Conservation (phyloP, 2,888 invertebrate genomes). For the Dastarcus helophoroides region DNA sequence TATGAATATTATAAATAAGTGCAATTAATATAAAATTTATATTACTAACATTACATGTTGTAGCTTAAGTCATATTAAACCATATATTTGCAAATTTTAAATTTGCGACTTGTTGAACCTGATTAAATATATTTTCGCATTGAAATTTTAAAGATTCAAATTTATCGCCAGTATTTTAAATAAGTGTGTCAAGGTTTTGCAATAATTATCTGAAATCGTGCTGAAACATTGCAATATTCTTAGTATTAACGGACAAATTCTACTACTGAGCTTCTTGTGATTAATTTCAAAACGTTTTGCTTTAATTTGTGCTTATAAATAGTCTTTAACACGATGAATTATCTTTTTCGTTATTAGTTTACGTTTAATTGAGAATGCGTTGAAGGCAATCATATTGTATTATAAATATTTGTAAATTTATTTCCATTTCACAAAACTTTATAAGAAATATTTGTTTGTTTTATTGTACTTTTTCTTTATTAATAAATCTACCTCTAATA, state of each 20-base stretch:
- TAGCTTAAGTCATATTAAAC: slow-evolving; percentile 22
- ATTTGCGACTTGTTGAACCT: slow-evolving; percentile 20
- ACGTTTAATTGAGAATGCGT: slow-evolving; percentile 12
- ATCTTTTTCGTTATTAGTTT: slow-evolving; percentile 11
- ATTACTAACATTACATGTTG: slow-evolving; percentile 30
- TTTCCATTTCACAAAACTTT: slow-evolving; percentile 28
- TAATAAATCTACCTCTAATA: slow-evolving; percentile 42
- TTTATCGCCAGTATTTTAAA: too few species aligned
- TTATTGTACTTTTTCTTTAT: slow-evolving; percentile 37
- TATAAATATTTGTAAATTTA: slow-evolving; percentile 16
- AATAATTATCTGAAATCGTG: too few species aligned
- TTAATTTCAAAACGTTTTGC: slow-evolving; percentile 8
- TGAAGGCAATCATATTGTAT: slow-evolving; percentile 20
- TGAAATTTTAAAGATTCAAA: too few species aligned
- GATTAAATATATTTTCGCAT: neutral
- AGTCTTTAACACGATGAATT: slow-evolving; percentile 8
- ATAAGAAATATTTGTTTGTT: slow-evolving; percentile 34
- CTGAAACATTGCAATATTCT: too few species aligned
- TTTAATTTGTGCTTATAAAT: slow-evolving; percentile 15
- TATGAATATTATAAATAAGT: slow-evolving; percentile 24
- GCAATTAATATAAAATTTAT: slow-evolving; percentile 36
- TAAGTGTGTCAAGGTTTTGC: too few species aligned
- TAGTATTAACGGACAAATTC: too few species aligned
- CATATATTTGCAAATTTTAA: slow-evolving; percentile 25
- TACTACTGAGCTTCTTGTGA: neutral